Percentiles rank a stretch among this genome's conserved stretches.
phyloP scores from a whole-genome alignment of 1,140 invertebrate genomes.

The Reticulitermes speratus region DNA sequence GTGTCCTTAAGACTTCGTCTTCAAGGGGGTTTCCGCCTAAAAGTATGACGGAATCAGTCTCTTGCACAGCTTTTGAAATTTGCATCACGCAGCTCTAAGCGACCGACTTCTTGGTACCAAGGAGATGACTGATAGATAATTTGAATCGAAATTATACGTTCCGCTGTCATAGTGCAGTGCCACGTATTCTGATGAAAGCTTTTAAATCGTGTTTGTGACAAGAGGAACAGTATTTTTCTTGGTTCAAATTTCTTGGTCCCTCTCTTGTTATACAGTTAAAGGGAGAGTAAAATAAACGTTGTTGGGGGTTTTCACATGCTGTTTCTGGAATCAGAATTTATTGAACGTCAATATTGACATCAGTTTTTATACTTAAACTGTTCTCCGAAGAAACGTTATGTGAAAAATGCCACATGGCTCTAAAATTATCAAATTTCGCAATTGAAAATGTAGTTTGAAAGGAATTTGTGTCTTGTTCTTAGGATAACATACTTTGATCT shows the following conservation, averaged over 20 bases:
- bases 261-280: not conserved
- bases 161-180: not conserved
- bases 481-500: too few relatives aligned
- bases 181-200: not conserved
- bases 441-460: not conserved
- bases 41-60: not conserved
- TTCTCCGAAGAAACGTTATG: not conserved
- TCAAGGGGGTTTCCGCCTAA: not conserved
- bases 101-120: not conserved
- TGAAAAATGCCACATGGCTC: not conserved
- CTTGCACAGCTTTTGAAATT: not conserved
- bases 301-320: not conserved
- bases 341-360: not conserved
- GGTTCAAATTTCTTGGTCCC: not conserved
- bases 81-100: not conserved
- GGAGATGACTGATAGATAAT: not conserved
- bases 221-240: not conserved
- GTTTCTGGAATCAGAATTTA: not conserved
- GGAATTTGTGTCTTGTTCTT: not conserved
- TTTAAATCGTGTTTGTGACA: slow-evolving; percentile 5
- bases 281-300: not conserved
- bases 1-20: not conserved
- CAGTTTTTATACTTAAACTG: not conserved
- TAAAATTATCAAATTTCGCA: not conserved
- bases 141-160: not conserved